Conservation (phyloP, 2,113 vertebrate species). For the Eurypyga helias region DNA sequence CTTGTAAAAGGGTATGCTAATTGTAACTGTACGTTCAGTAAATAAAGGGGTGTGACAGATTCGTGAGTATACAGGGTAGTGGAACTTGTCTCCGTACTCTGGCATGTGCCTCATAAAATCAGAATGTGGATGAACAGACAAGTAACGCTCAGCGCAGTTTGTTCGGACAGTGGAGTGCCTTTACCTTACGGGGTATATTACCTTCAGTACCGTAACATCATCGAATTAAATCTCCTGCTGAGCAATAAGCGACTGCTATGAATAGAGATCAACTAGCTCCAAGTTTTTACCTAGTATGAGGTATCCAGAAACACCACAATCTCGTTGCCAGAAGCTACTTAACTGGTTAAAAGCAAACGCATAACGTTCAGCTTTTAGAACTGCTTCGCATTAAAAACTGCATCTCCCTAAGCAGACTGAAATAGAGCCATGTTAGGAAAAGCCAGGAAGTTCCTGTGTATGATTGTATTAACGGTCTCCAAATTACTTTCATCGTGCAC, state of each 20-base stretch:
- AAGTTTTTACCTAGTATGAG: neutral
- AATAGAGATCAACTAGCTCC: neutral
- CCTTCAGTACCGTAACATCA: neutral
- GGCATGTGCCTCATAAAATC: neutral
- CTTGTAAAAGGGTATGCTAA: neutral
- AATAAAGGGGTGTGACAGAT: neutral
- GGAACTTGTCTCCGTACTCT: neutral
- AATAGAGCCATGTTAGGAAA: neutral
- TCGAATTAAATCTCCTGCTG: neutral
- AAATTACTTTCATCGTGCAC: neutral
- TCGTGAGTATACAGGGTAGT: neutral
- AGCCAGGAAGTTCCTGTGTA: neutral
- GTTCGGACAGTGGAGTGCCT: neutral
- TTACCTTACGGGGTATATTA: neutral
- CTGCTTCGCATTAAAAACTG: neutral
- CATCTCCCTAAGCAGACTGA: neutral
- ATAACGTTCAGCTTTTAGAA: neutral
- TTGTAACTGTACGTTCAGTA: neutral
- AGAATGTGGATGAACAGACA: neutral
- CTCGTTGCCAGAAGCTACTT: neutral
- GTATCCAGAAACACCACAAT: neutral
- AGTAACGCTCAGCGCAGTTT: neutral
- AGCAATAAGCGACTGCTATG: neutral
- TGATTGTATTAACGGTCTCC: neutral
- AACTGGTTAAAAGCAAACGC: neutral